Base-by-base conservation (phyloP, 2,113 vertebrate genomes). In the Nothoprocta perdicaria region DNA sequence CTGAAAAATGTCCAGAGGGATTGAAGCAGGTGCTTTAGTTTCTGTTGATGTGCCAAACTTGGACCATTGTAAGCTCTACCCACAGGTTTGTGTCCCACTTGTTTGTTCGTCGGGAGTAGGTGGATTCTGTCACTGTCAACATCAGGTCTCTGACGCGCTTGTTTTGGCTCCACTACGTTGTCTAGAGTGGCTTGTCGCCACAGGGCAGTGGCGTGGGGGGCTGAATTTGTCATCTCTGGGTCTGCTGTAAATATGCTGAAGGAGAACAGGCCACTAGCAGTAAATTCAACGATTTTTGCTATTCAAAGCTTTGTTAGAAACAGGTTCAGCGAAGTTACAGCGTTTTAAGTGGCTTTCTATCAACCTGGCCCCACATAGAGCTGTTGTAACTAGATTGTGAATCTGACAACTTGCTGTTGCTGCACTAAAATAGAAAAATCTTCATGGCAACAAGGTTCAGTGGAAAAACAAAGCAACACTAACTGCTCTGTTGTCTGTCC, bases 31-130 rank as follows among this genome's bases (percentile, higher is more conserved):
- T 93, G 87, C 96, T 97, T 95, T 94, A 91, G 91, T 96, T 74
- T 95, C 93, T 93, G 93, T 92, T 93, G 72, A 74, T 58, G 95
- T 98, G 97, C 97, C 97, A 98, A 97, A 97, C 92, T 94, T 92
- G 92, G 89, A 95, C 91, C 84, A 79, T 71, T 78, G 74, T 88
- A 86, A 95, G 86, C 89, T 90, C 90, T 90, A 92, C 93, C 60
- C 92, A 29, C 76, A 45, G 66, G 80, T 82, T 71, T 80, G 61
- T 75, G 73, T 82, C 78, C 82, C 79, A 76, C 84, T 43, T 89
- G 86, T 85, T 92, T 79, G 63, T 74, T 83, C 21, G 60, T 81
- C 52, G 87, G 79, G 88, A 78, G 80, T 81, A 83, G 84, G 82
- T 68, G 89, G 72, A 50, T 68, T 93, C 73, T 86, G 45, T 95